Conservation (phyloP, 2,113 vertebrate genomes). For the Ceyx margarethae region DNA sequence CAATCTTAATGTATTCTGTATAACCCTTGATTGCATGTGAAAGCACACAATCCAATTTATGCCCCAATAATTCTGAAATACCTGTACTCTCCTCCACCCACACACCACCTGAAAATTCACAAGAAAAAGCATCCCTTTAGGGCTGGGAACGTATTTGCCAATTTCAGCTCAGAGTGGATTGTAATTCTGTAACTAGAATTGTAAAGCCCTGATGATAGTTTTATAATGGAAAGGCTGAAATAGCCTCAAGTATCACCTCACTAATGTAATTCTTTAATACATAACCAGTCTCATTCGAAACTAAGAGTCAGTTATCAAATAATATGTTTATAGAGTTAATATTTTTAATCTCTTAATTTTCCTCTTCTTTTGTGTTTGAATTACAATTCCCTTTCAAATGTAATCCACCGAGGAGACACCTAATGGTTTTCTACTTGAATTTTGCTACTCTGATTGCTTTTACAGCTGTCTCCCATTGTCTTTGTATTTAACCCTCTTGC, state of each 20-base stretch:
- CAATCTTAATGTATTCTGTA: not conserved
- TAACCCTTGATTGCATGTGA: not conserved
- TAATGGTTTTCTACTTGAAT: slow-evolving; percentile 44
- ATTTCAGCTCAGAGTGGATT: not conserved
- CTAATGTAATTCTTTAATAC: slow-evolving; percentile 6
- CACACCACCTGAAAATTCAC: not conserved
- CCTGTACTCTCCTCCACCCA: not conserved
- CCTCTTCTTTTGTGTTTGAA: slow-evolving; percentile 33
- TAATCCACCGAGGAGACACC: slow-evolving; percentile 8
- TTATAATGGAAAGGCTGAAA: slow-evolving; percentile 24
- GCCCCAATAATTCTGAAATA: slow-evolving; percentile 4
- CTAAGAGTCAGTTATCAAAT: not conserved
- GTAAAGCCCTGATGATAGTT: slow-evolving; percentile 3
- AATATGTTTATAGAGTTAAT: slow-evolving; percentile 51
- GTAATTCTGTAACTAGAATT: not conserved
- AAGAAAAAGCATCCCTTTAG: slow-evolving; percentile 1
- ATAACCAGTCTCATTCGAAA: slow-evolving; percentile 54
- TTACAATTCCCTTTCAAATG: slow-evolving; percentile 52
- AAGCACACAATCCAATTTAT: not conserved
- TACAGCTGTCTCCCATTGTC: not conserved
- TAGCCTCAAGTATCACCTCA: slow-evolving; percentile 20
- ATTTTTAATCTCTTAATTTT: slow-evolving; percentile 61
- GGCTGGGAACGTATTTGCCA: not conserved
- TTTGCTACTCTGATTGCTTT: slow-evolving; percentile 38
- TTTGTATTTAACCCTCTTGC: not conserved